Conservation (phyloP, 1,140 invertebrate species). For the Apis mellifera region Amel_HAv3.1 CM009942.2:9467501-9468000, state of each 20-base stretch:
- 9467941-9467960: conserved; percentile 14
- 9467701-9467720: neutral
- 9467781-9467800: neutral
- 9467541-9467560: no score
- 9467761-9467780: conserved; percentile 36
- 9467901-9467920: conserved; percentile 24
- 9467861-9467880: conserved; percentile 34
- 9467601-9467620: neutral
- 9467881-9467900: conserved; percentile 42
- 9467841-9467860: conserved; percentile 38
- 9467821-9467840: conserved; percentile 18
- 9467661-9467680: neutral
- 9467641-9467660: no score
- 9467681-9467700: no score
- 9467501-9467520: no score
- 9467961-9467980: conserved; percentile 51
- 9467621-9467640: neutral
- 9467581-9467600: neutral
- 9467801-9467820: conserved; percentile 42
- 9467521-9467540: no score
- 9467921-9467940: conserved; percentile 23
- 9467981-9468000: conserved; percentile 55
- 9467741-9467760: neutral
- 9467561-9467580: no score
- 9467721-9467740: neutral